Evolutionary conservation across 2,888 invertebrate genomes (phyloP).

Genomic region (Trissonchulus sp.): DNA sequence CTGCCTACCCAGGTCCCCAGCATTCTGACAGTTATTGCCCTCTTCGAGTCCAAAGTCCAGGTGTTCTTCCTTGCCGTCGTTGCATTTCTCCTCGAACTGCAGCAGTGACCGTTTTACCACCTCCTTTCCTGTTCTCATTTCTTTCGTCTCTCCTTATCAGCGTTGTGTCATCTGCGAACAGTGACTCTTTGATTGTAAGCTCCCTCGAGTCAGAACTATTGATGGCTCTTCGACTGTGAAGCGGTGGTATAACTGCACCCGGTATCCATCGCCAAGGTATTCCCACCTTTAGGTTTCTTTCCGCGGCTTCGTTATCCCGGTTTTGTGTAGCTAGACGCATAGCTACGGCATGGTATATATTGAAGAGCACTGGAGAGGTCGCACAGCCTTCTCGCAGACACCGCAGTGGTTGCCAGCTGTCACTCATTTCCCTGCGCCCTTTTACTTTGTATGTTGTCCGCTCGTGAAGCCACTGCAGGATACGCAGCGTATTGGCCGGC

Average conservation of each 20-base stretch:
- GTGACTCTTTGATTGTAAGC: not conserved
- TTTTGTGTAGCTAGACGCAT: not conserved
- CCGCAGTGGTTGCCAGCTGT: not conserved
- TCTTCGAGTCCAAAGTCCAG: not conserved
- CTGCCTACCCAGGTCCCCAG: slow-evolving; percentile 19
- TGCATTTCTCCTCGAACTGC: slow-evolving; percentile 13
- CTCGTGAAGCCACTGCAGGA: not conserved
- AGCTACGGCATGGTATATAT: slow-evolving; percentile 2
- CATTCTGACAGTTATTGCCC: not conserved
- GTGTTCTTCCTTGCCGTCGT: slow-evolving; percentile 18
- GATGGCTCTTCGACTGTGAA: not conserved
- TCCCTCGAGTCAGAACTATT: not conserved
- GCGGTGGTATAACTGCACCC: not conserved
- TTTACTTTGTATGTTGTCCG: slow-evolving; percentile 5
- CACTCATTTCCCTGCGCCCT: slow-evolving; percentile 10
- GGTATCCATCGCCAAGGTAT: not conserved
- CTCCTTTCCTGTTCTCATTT: too few relatives aligned
- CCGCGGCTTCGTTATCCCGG: not conserved
- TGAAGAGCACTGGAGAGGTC: slow-evolving; percentile 6
- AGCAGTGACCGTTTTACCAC: slow-evolving; percentile 3
- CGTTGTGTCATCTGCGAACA: slow-evolving; percentile 13
- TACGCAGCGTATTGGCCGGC: not conserved
- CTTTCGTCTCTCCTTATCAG: too few relatives aligned
- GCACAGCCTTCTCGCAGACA: slow-evolving; percentile 6
- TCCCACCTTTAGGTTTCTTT: not conserved